Evolutionary conservation across 92 coral and sea anemone genomes (phyloP).

Genomic region (Isaurus tuberculatus): DNA sequence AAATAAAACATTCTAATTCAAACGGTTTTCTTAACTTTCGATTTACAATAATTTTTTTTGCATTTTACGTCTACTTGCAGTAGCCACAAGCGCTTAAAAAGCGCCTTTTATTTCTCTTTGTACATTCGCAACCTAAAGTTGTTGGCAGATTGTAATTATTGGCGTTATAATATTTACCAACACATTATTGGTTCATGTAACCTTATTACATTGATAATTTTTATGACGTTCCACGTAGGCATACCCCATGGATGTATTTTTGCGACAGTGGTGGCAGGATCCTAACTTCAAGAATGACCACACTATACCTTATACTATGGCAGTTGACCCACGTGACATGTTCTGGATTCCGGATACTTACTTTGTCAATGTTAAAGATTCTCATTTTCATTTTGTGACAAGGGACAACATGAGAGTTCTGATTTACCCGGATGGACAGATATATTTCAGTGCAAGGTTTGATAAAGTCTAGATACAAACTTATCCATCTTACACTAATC

Average conservation of each 20-base stretch:
- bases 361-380: constrained; percentile 87
- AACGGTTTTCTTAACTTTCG: too few species aligned
- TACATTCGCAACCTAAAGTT: too few species aligned
- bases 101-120: too few species aligned
- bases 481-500: not conserved
- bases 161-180: too few species aligned
- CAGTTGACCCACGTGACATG: constrained; percentile 80
- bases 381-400: constrained; percentile 82
- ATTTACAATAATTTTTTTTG: too few species aligned
- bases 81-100: too few species aligned
- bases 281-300: constrained; percentile 89
- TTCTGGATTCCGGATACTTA: constrained; percentile 98
- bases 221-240: constrained; percentile 57
- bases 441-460: constrained; percentile 43
- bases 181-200: not conserved
- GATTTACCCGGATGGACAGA: constrained; percentile 67
- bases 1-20: too few species aligned
- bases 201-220: not conserved
- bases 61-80: too few species aligned
- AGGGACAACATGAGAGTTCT: constrained; percentile 88
- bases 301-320: constrained; percentile 82
- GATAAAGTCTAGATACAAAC: not conserved
- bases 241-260: constrained; percentile 84
- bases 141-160: too few species aligned
- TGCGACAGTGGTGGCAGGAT: constrained; percentile 98